phyloP scores from a whole-genome alignment of 2,888 invertebrate genomes.

The Cancer borealis region DNA sequence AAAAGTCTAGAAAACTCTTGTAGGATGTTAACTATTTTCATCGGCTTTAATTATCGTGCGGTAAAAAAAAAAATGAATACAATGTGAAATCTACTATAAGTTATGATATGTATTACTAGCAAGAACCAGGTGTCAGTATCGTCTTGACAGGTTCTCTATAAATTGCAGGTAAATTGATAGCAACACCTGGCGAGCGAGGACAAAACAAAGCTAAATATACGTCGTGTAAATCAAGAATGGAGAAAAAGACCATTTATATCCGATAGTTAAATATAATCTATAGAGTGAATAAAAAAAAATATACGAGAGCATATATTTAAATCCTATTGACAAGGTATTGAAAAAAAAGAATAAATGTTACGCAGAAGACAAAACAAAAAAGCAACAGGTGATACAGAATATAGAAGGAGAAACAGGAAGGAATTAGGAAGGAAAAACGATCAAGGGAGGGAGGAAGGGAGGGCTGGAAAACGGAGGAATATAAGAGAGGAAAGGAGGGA shows the following conservation, averaged over 20 bases:
- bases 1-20: not conserved
- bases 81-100: too few species aligned
- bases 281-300: not conserved
- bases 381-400: not conserved
- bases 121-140: not conserved
- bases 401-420: not conserved
- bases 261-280: not conserved
- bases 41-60: too few species aligned
- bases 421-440: not conserved
- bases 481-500: not conserved
- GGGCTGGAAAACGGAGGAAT: not conserved
- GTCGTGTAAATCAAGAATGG: not conserved
- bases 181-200: not conserved
- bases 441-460: not conserved
- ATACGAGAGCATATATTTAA: not conserved
- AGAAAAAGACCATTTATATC: conserved; percentile 1
- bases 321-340: not conserved
- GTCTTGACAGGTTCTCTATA: not conserved
- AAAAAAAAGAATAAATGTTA: not conserved
- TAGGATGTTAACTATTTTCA: not conserved
- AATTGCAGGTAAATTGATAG: not conserved
- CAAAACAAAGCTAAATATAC: not conserved
- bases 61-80: too few species aligned
- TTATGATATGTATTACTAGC: not conserved
- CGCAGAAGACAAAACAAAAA: not conserved